A percentile compares a stretch with the other conserved stretches of the same genome.
Conservation (phyloP, 1,140 invertebrate species). For the Papilio glaucus region DNA sequence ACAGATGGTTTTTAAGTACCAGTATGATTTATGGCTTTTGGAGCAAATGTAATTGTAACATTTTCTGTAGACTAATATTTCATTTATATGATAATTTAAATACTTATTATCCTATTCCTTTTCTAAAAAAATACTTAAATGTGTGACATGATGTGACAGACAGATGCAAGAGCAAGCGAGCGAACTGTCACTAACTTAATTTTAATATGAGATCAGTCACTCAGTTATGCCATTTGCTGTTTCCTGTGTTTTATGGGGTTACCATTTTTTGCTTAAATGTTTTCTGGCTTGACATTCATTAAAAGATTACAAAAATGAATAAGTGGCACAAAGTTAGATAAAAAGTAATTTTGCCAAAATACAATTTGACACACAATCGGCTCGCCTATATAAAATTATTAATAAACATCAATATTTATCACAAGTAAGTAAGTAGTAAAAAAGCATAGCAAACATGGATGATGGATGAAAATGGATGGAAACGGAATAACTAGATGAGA, state of each 20-base stretch:
- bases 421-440: too few relatives aligned
- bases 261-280: not conserved
- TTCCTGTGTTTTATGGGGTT: slow-evolving; percentile 35
- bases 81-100: slow-evolving; percentile 1
- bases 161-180: slow-evolving; percentile 43
- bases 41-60: slow-evolving; percentile 22
- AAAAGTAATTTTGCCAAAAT: too few relatives aligned
- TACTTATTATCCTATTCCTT: not conserved
- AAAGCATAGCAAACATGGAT: too few relatives aligned
- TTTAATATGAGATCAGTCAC: slow-evolving; percentile 61
- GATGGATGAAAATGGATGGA: too few relatives aligned
- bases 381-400: too few relatives aligned
- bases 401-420: too few relatives aligned
- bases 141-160: slow-evolving; percentile 16
- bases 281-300: too few relatives aligned
- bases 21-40: slow-evolving; percentile 38
- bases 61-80: slow-evolving; percentile 13
- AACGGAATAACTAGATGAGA: too few relatives aligned
- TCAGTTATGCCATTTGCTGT: slow-evolving; percentile 73
- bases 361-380: too few relatives aligned
- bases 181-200: slow-evolving; percentile 63
- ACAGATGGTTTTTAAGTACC: slow-evolving; percentile 47
- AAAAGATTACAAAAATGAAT: too few relatives aligned
- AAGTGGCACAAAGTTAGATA: too few relatives aligned
- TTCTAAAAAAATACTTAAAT: slow-evolving; percentile 2